Evolutionary conservation across 2,888 invertebrate genomes (phyloP).

Genomic region (Drosophila putrida): DNA sequence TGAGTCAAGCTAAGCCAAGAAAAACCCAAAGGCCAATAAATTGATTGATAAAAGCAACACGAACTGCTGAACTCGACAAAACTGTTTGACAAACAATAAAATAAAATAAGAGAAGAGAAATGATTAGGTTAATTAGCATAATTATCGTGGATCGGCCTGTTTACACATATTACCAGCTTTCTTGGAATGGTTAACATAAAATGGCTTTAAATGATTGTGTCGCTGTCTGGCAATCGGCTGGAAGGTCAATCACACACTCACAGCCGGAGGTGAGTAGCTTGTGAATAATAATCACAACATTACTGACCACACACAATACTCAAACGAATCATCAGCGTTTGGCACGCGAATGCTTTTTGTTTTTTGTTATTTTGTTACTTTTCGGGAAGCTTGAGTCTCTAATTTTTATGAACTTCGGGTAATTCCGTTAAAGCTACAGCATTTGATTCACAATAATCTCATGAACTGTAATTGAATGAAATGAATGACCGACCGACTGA

Average conservation of each 20-base stretch:
- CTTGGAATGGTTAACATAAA: conserved; percentile 79
- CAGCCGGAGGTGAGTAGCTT: conserved; percentile 16
- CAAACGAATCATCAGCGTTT: conserved; percentile 25
- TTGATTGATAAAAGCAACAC: conserved; percentile 61
- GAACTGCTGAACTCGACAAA: conserved; percentile 43
- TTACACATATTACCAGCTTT: conserved; percentile 68
- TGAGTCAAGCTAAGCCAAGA: conserved; percentile 25
- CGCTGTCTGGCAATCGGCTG: conserved; percentile 39
- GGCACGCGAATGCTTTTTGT: conserved; percentile 42
- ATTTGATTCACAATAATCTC: conserved; percentile 47
- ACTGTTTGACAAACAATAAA: conserved; percentile 64
- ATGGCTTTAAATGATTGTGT: conserved; percentile 57
- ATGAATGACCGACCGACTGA: conserved; percentile 46
- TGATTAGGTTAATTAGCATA: conserved; percentile 69
- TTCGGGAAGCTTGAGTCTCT: conserved; percentile 35
- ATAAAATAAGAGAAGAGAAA: conserved; percentile 24
- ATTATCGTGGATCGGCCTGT: conserved; percentile 53
- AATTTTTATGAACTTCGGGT: conserved; percentile 78
- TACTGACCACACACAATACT: conserved; percentile 65
- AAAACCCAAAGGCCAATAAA: conserved; percentile 72
- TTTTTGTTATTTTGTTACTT: too few relatives aligned
- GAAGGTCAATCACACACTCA: conserved; percentile 69
- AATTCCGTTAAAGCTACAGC: conserved; percentile 59
- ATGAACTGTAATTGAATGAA: conserved; percentile 35
- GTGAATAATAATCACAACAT: conserved; percentile 39